Evolutionary conservation across 2,113 vertebrate species (phyloP).

Genomic region (Heteronetta atricapilla): DNA sequence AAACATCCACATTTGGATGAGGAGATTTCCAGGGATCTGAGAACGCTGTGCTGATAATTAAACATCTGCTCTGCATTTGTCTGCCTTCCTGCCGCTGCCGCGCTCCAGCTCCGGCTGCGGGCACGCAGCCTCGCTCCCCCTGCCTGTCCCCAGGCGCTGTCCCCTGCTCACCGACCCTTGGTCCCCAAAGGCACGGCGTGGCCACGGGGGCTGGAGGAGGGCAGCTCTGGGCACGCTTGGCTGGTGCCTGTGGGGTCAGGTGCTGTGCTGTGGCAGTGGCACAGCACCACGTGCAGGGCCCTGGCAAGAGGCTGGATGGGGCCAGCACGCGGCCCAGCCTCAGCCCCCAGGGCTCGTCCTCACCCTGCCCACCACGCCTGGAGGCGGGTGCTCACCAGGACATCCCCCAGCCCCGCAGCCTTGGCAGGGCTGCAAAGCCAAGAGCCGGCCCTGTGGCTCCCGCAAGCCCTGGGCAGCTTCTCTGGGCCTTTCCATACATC

Average conservation of each 20-base stretch:
- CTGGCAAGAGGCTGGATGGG: too few relatives aligned
- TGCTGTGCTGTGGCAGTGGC: too few relatives aligned
- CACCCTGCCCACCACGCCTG: too few relatives aligned
- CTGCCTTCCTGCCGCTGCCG: not conserved
- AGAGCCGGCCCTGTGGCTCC: not conserved
- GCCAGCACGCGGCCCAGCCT: too few relatives aligned
- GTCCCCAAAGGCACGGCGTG: not conserved
- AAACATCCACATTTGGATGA: constrained; percentile 49
- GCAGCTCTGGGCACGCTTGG: not conserved
- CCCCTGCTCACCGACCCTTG: not conserved
- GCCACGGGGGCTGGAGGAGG: not conserved
- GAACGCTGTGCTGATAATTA: constrained; percentile 47
- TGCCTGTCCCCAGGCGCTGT: not conserved
- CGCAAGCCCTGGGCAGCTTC: not conserved
- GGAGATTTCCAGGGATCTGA: constrained; percentile 24
- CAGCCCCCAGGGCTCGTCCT: too few relatives aligned
- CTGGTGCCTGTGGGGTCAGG: too few relatives aligned
- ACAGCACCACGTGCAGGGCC: too few relatives aligned
- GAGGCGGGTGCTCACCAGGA: too few relatives aligned
- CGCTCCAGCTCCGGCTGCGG: not conserved
- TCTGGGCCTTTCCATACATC: not conserved
- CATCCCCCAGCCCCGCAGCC: not conserved
- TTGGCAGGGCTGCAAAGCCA: not conserved
- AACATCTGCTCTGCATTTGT: constrained; percentile 69
- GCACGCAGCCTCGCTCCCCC: not conserved